A percentile compares a stretch with the other conserved stretches of the same genome.
These are phyloP conservation scores for Epinotia brunnichana DNA, from an alignment of 2,888 invertebrate genomes.

Conservation along the genomic window DNA sequence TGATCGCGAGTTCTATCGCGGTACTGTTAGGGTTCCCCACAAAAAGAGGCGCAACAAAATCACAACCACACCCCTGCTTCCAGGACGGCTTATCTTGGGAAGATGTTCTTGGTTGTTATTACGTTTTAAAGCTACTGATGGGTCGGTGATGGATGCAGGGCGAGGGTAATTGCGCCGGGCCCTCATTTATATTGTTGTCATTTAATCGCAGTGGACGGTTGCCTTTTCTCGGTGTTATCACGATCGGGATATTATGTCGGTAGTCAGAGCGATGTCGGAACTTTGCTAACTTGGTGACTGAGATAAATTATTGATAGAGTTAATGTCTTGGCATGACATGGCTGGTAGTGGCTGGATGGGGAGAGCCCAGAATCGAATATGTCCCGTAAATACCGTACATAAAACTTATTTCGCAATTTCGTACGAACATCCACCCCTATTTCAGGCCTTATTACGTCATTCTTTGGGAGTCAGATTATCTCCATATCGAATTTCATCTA, in stretches of 20 bases:
- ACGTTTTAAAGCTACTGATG: not conserved
- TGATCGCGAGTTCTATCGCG: constrained; percentile 10
- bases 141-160: constrained; percentile 66
- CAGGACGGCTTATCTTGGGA: not conserved
- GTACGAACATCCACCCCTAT: not conserved
- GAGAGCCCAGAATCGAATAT: too few species aligned
- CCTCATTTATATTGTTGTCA: constrained; percentile 73
- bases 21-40: constrained; percentile 21
- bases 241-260: not conserved
- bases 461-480: too few species aligned
- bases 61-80: constrained; percentile 44
- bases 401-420: too few species aligned
- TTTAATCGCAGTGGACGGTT: constrained; percentile 60
- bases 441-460: too few species aligned
- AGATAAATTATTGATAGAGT: not conserved
- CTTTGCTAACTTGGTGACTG: constrained; percentile 1
- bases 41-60: constrained; percentile 62
- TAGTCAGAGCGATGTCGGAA: not conserved
- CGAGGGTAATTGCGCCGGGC: constrained; percentile 64
- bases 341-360: too few species aligned
- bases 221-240: constrained; percentile 44
- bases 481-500: too few species aligned
- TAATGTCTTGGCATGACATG: not conserved
- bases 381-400: too few species aligned
- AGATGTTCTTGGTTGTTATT: not conserved